Evolutionary conservation across 2,888 invertebrate genomes (phyloP).

Genomic region (Cabera pusaria): DNA sequence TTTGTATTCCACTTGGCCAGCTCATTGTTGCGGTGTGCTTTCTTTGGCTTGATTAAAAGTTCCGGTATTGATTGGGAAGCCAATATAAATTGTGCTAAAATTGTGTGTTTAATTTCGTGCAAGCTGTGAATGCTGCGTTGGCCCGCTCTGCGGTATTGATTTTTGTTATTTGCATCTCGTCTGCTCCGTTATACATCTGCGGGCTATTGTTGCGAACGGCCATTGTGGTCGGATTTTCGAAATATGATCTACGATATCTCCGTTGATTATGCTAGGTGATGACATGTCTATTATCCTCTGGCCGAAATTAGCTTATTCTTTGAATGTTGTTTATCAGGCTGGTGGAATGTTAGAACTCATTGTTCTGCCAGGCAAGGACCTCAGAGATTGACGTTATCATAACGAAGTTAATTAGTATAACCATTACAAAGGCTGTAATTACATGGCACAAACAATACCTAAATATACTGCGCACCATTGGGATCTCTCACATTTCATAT

Average conservation of each 20-base stretch:
- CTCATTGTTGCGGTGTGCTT: slow-evolving; percentile 22
- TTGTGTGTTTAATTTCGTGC: slow-evolving; percentile 67
- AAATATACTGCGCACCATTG: too few relatives aligned
- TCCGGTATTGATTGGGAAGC: slow-evolving; percentile 30
- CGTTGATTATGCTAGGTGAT: slow-evolving; percentile 9
- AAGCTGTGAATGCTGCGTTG: slow-evolving; percentile 64
- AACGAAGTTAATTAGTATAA: slow-evolving; percentile 11
- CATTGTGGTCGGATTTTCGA: slow-evolving; percentile 38
- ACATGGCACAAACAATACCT: too few relatives aligned
- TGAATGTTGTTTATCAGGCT: slow-evolving; percentile 8
- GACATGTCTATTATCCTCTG: slow-evolving; percentile 5
- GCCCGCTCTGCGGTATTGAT: slow-evolving; percentile 69
- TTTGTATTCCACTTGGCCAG: slow-evolving; percentile 31
- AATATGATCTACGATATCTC: slow-evolving; percentile 10
- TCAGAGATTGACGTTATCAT: slow-evolving; percentile 14
- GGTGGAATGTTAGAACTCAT: slow-evolving; percentile 11
- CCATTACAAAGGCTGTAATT: slow-evolving; percentile 4
- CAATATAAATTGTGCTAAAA: slow-evolving; percentile 53
- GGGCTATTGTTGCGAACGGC: slow-evolving; percentile 70
- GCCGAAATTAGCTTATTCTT: slow-evolving; percentile 3
- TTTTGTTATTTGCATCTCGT: slow-evolving; percentile 82
- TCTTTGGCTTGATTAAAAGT: slow-evolving; percentile 27
- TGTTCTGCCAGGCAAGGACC: slow-evolving; percentile 5
- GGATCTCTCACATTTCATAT: too few relatives aligned
- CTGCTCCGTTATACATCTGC: slow-evolving; percentile 67